Base-by-base conservation (phyloP, 2,113 vertebrate genomes). In the Thymallus thymallus region DNA sequence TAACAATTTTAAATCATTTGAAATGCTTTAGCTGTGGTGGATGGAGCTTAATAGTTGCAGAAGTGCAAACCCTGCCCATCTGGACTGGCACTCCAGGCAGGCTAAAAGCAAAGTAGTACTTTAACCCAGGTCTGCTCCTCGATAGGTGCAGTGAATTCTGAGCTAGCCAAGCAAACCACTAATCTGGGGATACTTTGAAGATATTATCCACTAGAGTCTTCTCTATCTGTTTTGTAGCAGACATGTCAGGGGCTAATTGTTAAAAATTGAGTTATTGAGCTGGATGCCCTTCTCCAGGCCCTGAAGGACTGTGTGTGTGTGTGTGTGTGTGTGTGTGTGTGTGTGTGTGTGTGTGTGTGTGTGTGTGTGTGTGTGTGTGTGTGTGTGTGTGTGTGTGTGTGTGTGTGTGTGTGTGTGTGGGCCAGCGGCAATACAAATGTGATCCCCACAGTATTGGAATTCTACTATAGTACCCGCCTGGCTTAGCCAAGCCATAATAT, bases 251-350 rank as follows among this genome's bases (percentile, higher is more conserved):
- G 89, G 89, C 91, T 93, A 92, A 94, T 92, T 93, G 91, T 92
- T 90, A 91, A 88, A 86, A 92, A 93, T 92, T 89, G 90, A 93
- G 87, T 92, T 92, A 91, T 92, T 91, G 90, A 92, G 90, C 85
- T 68, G 81, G 78, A 78, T 91, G 92, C 91, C 92, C 92, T 94
- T 94, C 89, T 76, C 35, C 74, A 74, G 82, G 74, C 86, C 90
- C 87, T 89, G 87, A 87, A 92, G 89, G 88, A 91, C 92, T 84
- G 46, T 16, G 46, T 51, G 46, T 51, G 14, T 48, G 45, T 48
- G 45, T 48, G 46, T 48, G 46, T 51, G 14, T 51, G 46, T 51
- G 46, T 51, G 2, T 51, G 46, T 7, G 4, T 51, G 46, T 51
- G 46, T 51, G n/a, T n/a, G n/a, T n/a, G n/a, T n/a, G n/a, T n/a